A percentile compares a stretch with the other conserved stretches of the same genome.
These are phyloP conservation scores for Illadopsis cleaveri DNA, from an alignment of 2,113 vertebrate species.

Conservation along the genomic window DNA sequence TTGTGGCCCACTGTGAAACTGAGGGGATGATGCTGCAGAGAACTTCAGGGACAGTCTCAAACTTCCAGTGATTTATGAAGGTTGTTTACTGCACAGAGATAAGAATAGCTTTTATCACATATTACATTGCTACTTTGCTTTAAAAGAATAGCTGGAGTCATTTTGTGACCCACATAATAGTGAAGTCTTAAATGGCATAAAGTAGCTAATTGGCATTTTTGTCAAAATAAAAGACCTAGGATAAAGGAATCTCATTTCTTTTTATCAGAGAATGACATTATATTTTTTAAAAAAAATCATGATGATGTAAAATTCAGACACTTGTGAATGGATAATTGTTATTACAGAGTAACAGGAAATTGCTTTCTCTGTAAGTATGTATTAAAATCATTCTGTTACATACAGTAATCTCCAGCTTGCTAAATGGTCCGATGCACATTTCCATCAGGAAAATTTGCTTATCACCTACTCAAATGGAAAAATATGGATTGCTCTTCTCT, in stretches of 20 bases:
- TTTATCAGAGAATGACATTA: constrained; percentile 34
- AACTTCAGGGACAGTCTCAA: no score
- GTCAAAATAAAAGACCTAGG: constrained; percentile 49
- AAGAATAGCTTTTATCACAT: constrained; percentile 13
- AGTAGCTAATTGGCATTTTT: constrained; percentile 72
- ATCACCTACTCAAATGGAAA: constrained; percentile 10
- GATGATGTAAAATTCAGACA: constrained; percentile 38
- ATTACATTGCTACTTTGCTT: constrained; percentile 22
- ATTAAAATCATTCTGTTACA: constrained; percentile 46
- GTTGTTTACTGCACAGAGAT: background rate
- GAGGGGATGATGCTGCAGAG: background rate
- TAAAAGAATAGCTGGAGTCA: constrained; percentile 15
- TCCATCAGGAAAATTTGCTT: constrained; percentile 52
- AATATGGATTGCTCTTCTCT: background rate
- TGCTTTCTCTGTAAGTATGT: constrained; percentile 50
- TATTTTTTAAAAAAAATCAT: background rate
- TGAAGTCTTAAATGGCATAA: constrained; percentile 69
- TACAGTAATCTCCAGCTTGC: constrained; percentile 38
- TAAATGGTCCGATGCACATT: constrained; percentile 19
- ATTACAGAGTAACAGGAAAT: constrained; percentile 52
- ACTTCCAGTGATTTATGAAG: background rate
- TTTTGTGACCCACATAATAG: constrained; percentile 45
- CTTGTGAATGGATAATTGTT: constrained; percentile 54
- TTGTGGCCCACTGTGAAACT: background rate
- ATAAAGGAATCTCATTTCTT: constrained; percentile 54